Percentiles rank a stretch among this genome's conserved stretches.
phyloP scores from a whole-genome alignment of 2,113 vertebrate species.

The Toxotes chatareus region DNA sequence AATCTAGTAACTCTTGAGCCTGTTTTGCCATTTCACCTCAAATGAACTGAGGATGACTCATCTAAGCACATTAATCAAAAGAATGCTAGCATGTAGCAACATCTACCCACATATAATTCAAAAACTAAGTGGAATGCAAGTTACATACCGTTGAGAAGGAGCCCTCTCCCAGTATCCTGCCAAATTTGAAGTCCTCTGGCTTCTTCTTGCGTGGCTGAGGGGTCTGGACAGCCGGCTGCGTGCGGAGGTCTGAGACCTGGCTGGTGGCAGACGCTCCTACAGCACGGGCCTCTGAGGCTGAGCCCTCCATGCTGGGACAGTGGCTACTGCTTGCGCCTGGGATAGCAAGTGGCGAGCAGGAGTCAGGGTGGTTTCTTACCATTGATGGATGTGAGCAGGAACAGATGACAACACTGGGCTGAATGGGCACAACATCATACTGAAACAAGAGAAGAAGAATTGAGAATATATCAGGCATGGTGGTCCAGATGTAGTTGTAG shows the following conservation, averaged over 20 bases:
- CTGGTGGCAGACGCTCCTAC: constrained; percentile 79
- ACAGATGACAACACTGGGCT: constrained; percentile 95
- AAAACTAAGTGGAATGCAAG: constrained; percentile 56
- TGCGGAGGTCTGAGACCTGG: constrained; percentile 81
- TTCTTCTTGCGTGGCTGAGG: constrained; percentile 95
- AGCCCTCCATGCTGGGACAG: constrained; percentile 89
- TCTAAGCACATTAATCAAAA: constrained; percentile 69
- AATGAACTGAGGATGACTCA: constrained; percentile 66
- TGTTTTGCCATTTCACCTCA: constrained; percentile 48
- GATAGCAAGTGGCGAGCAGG: constrained; percentile 88
- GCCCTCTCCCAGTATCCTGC: constrained; percentile 98
- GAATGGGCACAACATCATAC: constrained; percentile 98
- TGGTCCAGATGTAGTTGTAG: background rate
- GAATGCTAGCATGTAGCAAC: constrained; percentile 75
- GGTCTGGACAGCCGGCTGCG: constrained; percentile 78
- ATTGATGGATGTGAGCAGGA: constrained; percentile 95
- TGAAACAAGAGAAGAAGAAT: constrained; percentile 71
- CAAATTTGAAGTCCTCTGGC: constrained; percentile 97
- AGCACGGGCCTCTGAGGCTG: constrained; percentile 83
- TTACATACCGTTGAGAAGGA: constrained; percentile 96
- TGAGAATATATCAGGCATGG: constrained; percentile 30
- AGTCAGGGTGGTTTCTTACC: constrained; percentile 95
- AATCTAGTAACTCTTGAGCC: constrained; percentile 2
- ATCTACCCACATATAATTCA: constrained; percentile 57
- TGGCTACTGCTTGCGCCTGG: constrained; percentile 89